Conservation (phyloP, 2,113 vertebrate genomes). For the Herpailurus yagouaroundi region DNA sequence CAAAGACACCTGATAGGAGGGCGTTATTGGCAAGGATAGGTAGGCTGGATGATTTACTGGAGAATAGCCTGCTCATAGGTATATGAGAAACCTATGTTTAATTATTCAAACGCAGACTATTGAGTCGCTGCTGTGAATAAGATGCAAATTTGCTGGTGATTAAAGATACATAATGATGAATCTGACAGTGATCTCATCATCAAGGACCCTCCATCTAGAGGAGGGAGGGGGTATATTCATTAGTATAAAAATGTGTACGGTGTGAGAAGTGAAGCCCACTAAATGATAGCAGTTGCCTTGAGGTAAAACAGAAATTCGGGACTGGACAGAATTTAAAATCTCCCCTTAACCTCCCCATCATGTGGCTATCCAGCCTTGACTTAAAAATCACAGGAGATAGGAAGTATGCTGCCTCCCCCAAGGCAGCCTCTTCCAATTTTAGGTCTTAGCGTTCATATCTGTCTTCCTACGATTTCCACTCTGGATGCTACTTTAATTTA, state of each 20-base stretch:
- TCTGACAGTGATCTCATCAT: neutral
- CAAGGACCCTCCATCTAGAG: neutral
- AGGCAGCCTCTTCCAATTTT: neutral
- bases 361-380: neutral
- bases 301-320: neutral
- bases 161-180: neutral
- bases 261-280: neutral
- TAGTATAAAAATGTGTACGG: neutral
- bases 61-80: neutral
- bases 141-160: neutral
- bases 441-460: neutral
- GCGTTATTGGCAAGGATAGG: neutral
- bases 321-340: neutral
- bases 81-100: neutral
- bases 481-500: neutral
- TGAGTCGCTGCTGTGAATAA: neutral
- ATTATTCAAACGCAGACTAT: conserved; percentile 43
- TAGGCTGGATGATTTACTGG: neutral
- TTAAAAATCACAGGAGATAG: neutral
- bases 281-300: neutral
- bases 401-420: neutral
- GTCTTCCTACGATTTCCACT: neutral
- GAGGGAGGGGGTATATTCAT: neutral
- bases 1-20: neutral
- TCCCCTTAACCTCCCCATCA: neutral